phyloP scores from a whole-genome alignment of 2,888 invertebrate species.

The Nephrotoma guestfalica region DNA sequence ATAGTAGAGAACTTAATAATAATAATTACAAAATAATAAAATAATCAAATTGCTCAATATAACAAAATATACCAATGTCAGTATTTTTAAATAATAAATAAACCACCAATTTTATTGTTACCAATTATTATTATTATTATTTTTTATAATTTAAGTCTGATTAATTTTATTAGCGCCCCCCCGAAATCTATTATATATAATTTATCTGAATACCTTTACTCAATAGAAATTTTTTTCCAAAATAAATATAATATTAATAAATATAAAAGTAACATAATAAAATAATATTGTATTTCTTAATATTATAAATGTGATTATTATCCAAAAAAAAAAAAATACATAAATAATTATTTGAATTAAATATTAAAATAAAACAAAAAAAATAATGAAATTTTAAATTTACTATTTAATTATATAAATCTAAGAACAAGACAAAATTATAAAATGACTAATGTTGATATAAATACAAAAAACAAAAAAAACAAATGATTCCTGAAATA shows the following conservation, averaged over 20 bases:
- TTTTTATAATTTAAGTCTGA: background rate
- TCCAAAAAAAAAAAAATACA: background rate
- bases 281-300: background rate
- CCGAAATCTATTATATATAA: background rate
- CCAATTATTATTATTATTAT: background rate
- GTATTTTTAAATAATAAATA: background rate
- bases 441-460: constrained; percentile 12
- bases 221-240: background rate
- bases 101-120: background rate
- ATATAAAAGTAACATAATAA: constrained; percentile 8
- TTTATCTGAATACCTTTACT: background rate
- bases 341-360: background rate
- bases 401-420: background rate
- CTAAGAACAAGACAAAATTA: constrained; percentile 8
- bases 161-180: background rate
- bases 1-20: background rate
- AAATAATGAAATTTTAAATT: background rate
- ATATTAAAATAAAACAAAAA: background rate
- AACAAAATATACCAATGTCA: background rate
- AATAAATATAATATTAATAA: constrained; percentile 6
- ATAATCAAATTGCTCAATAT: background rate
- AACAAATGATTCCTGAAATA: constrained; percentile 1
- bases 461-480: constrained; percentile 5
- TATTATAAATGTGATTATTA: background rate
- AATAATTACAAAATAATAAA: background rate